These are phyloP conservation scores for Luperina nickerlii DNA, from an alignment of 2,888 invertebrate genomes.

Conservation along the genomic window DNA sequence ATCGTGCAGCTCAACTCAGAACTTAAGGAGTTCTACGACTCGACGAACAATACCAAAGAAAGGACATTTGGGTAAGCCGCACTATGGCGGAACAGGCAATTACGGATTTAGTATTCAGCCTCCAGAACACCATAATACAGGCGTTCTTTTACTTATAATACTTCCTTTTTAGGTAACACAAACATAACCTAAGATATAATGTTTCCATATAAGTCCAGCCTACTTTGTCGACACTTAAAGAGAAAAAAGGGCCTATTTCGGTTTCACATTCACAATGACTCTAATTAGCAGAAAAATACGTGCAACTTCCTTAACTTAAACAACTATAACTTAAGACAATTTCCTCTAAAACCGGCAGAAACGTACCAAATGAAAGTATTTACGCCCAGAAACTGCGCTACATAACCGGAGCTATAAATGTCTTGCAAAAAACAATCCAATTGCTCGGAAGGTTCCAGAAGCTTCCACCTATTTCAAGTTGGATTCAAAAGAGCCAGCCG, in stretches of 20 bases:
- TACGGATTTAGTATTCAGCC: background rate
- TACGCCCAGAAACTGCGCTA: constrained; percentile 53
- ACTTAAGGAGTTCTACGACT: no score
- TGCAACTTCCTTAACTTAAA: background rate
- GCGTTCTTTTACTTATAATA: background rate
- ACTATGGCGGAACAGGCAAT: background rate
- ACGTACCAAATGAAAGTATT: constrained; percentile 54
- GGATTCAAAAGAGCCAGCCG: constrained; percentile 72
- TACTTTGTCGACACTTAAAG: background rate
- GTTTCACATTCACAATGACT: background rate
- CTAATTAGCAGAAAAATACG: background rate
- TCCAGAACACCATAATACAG: background rate
- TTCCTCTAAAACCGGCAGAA: constrained; percentile 20
- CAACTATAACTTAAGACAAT: constrained; percentile 26
- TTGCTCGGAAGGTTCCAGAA: constrained; percentile 61
- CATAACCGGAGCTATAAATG: constrained; percentile 53
- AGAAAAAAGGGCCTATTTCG: background rate
- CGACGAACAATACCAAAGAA: no score
- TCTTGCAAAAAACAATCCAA: constrained; percentile 69
- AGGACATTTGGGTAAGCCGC: no score
- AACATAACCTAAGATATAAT: background rate
- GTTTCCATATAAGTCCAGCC: background rate
- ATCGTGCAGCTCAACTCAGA: no score
- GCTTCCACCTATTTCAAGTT: constrained; percentile 63
- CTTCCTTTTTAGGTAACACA: background rate